Percentiles rank a stretch among this genome's conserved stretches.
Evolutionary conservation across 2,797 vertebrate species (phyloP).

Genomic region (Mus minutoides): DNA sequence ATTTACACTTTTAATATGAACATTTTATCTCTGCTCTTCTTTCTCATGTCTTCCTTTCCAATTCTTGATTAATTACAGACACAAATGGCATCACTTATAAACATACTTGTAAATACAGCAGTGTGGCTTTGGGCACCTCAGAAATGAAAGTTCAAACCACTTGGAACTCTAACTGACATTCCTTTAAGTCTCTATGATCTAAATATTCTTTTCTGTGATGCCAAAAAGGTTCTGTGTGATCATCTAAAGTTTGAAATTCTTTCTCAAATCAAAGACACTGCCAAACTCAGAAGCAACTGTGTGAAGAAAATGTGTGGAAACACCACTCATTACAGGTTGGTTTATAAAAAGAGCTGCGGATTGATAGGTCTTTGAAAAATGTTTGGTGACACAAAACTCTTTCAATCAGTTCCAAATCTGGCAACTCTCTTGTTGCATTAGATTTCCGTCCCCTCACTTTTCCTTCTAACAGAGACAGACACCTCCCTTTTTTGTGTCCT

Average conservation of each 20-base stretch:
- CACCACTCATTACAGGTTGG: conserved; percentile 71
- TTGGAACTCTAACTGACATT: conserved; percentile 78
- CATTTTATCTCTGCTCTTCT: conserved; percentile 41
- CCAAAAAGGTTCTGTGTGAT: conserved; percentile 73
- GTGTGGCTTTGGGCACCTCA: conserved; percentile 66
- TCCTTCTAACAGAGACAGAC: conserved; percentile 80
- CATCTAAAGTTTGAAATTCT: conserved; percentile 78
- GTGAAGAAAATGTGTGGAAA: conserved; percentile 78
- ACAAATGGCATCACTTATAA: conserved; percentile 75
- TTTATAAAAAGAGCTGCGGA: conserved; percentile 82
- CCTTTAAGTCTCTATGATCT: conserved; percentile 77
- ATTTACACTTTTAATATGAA: conserved; percentile 59
- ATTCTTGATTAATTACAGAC: conserved; percentile 76
- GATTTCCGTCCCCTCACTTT: conserved; percentile 79
- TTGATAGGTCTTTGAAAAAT: conserved; percentile 76
- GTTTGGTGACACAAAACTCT: conserved; percentile 74
- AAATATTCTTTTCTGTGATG: conserved; percentile 79
- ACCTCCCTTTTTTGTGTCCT: conserved; percentile 80
- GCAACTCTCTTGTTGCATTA: conserved; percentile 79
- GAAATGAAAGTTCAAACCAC: conserved; percentile 81
- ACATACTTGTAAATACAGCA: conserved; percentile 73
- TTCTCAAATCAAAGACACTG: conserved; percentile 83
- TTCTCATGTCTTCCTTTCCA: conserved; percentile 50
- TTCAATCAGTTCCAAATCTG: conserved; percentile 80
- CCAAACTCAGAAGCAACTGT: conserved; percentile 79